Evolutionary conservation across 2,797 vertebrate genomes (phyloP).

Genomic region (Macrochelys suwanniensis): DNA sequence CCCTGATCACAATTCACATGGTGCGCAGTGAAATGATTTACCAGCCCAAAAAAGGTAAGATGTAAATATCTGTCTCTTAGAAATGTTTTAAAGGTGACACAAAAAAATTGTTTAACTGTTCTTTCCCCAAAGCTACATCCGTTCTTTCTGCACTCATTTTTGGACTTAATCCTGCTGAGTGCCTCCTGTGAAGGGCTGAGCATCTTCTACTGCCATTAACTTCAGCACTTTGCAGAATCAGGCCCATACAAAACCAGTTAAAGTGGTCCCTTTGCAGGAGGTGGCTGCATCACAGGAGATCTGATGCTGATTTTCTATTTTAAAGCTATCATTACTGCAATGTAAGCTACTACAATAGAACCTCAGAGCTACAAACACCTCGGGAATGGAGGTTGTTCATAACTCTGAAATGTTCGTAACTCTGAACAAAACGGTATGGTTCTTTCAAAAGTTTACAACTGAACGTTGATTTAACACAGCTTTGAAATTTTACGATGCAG

Average conservation of each 20-base stretch:
- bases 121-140: not conserved
- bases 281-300: not conserved
- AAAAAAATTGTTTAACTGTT: not conserved
- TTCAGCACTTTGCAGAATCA: not conserved
- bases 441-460: no score
- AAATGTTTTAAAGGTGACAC: not conserved
- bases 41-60: constrained; percentile 90
- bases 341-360: not conserved
- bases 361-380: no score
- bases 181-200: not conserved
- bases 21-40: constrained; percentile 89
- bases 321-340: not conserved
- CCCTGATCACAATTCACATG: constrained; percentile 91
- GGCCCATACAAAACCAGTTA: not conserved
- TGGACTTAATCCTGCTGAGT: accelerated
- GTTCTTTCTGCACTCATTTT: not conserved
- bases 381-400: no score
- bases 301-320: not conserved
- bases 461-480: no score
- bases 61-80: not conserved
- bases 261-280: not conserved
- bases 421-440: no score
- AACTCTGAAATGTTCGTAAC: no score
- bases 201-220: not conserved
- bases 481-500: no score